These are phyloP conservation scores for Stictocephala bisonia DNA, from an alignment of 2,888 invertebrate genomes.

Conservation along the genomic window DNA sequence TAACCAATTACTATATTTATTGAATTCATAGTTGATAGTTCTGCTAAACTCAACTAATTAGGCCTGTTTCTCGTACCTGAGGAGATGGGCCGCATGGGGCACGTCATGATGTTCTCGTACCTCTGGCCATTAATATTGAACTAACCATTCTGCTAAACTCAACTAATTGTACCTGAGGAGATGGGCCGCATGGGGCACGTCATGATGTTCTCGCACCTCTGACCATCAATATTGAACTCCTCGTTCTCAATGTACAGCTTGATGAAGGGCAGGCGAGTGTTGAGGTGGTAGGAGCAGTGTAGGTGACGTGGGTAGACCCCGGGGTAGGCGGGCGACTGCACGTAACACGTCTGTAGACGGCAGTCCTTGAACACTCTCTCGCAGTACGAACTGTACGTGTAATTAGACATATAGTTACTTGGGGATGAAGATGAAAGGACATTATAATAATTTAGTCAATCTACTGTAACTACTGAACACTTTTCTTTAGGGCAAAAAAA, in stretches of 20 bases:
- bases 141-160: too few relatives aligned
- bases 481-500: too few relatives aligned
- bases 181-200: conserved; percentile 94
- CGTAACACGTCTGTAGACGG: conserved; percentile 91
- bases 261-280: conserved; percentile 89
- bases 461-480: too few relatives aligned
- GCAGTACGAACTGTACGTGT: conserved; percentile 84
- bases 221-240: conserved; percentile 94
- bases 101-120: conserved; percentile 95
- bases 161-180: conserved; percentile 84
- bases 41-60: too few relatives aligned
- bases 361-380: conserved; percentile 90
- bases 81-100: conserved; percentile 91
- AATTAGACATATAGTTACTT: too few relatives aligned
- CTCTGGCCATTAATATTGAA: conserved; percentile 93
- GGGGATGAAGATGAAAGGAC: too few relatives aligned
- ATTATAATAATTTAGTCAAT: too few relatives aligned
- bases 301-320: conserved; percentile 92
- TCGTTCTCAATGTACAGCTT: conserved; percentile 65
- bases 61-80: too few relatives aligned
- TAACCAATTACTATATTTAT: too few relatives aligned
- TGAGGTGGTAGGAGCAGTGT: conserved; percentile 91
- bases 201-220: conserved; percentile 94
- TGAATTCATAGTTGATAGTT: too few relatives aligned
- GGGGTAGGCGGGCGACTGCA: conserved; percentile 93